A percentile compares a stretch with the other conserved stretches of the same genome.
phyloP scores from a whole-genome alignment of 1,140 invertebrate species.

The Helicorthomorpha holstii region DNA sequence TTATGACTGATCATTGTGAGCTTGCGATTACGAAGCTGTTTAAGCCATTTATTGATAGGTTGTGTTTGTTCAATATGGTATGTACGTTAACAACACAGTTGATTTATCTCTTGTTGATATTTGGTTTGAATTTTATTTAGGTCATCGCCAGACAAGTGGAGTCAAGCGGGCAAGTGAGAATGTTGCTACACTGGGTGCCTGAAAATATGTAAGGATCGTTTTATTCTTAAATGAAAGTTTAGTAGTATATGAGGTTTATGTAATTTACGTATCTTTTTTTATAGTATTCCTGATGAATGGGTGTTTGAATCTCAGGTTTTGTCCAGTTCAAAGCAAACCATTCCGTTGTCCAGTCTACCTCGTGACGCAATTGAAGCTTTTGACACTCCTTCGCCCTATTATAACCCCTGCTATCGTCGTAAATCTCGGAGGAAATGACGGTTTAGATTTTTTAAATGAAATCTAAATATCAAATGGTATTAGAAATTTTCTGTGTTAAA shows the following conservation, averaged over 20 bases:
- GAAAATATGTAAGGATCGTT: slow-evolving; percentile 2
- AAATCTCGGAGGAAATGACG: no score
- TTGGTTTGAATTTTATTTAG: neutral
- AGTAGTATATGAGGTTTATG: neutral
- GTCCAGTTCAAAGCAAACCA: neutral
- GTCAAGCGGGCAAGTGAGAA: neutral
- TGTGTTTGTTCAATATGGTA: no score
- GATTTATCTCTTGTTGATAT: no score
- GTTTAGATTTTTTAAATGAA: no score
- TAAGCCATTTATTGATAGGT: no score
- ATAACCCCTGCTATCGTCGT: no score
- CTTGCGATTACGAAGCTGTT: no score
- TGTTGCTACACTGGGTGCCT: neutral
- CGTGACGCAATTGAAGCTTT: neutral
- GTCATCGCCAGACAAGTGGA: neutral
- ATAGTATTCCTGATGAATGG: slow-evolving; percentile 3
- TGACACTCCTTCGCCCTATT: no score
- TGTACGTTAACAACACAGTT: no score
- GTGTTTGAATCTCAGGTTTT: neutral
- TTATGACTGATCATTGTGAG: no score
- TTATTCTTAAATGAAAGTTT: neutral
- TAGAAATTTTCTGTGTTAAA: no score
- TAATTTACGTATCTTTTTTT: neutral
- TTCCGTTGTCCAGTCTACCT: neutral
- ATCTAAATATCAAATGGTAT: no score